Percentiles rank a stretch among this genome's conserved stretches.
Conservation (phyloP, 2,888 invertebrate species). For the Tenthredo mesomela region DNA sequence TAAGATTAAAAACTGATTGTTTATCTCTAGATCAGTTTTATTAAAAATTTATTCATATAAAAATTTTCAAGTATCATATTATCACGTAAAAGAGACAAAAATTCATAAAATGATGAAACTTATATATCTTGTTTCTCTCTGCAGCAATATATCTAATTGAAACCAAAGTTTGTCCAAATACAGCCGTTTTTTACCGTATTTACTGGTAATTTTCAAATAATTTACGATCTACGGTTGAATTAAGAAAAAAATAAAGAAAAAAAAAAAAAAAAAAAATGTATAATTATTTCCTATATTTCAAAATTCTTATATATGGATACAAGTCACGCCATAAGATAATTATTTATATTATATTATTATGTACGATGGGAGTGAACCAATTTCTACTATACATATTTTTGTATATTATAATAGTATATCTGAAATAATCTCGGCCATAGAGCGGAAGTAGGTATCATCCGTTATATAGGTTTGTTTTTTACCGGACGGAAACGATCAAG, state of each 20-base stretch:
- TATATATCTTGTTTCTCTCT: not conserved
- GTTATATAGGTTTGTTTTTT: constrained; percentile 13
- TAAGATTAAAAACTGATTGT: not conserved
- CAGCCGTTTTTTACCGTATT: not conserved
- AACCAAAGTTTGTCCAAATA: not conserved
- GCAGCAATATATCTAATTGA: not conserved
- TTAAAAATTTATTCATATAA: not conserved
- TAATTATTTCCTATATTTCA: not conserved
- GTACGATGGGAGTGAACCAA: constrained; percentile 25
- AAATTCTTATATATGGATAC: not conserved
- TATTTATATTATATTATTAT: not conserved
- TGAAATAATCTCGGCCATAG: not conserved
- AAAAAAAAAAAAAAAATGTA: not conserved
- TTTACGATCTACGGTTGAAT: not conserved
- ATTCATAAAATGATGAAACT: not conserved
- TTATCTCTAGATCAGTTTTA: not conserved
- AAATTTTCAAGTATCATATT: not conserved
- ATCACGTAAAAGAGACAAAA: not conserved
- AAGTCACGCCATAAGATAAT: not conserved
- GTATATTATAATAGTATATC: not conserved
- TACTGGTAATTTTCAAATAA: not conserved
- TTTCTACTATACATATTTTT: not conserved
- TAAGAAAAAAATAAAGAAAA: not conserved
- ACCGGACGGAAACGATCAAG: constrained; percentile 51
- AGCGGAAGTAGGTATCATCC: constrained; percentile 37